A percentile compares a stretch with the other conserved stretches of the same genome.
Evolutionary conservation across 2,797 vertebrate species (phyloP).

Genomic region (Enteromius treurensis): DNA sequence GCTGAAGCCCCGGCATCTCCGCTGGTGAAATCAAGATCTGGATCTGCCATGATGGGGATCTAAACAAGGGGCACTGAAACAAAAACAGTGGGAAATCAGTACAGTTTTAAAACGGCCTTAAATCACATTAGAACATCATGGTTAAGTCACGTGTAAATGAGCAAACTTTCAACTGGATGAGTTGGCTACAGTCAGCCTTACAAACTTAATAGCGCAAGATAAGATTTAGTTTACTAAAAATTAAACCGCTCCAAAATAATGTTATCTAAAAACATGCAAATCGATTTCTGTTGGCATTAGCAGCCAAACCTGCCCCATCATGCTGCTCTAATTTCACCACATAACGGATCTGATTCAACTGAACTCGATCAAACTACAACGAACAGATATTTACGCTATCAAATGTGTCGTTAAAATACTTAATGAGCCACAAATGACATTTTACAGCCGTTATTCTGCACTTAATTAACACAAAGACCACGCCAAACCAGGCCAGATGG

Average conservation of each 20-base stretch:
- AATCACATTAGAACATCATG: neutral
- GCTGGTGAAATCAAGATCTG: slow-evolving; percentile 89
- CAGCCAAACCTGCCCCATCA: slow-evolving; percentile 56
- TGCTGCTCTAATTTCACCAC: slow-evolving; percentile 27
- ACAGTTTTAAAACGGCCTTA: neutral
- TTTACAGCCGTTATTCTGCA: neutral
- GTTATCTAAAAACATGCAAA: neutral
- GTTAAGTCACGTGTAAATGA: neutral
- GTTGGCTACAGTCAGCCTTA: neutral
- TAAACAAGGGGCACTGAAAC: slow-evolving; percentile 71
- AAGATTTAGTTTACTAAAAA: neutral
- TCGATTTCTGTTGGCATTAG: slow-evolving; percentile 3
- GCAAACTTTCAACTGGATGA: neutral
- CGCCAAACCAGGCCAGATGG: slow-evolving; percentile 17
- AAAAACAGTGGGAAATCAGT: neutral
- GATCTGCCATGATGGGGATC: slow-evolving; percentile 87
- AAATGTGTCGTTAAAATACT: neutral
- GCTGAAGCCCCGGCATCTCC: slow-evolving; percentile 90
- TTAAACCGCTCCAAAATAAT: too few species aligned
- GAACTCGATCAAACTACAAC: neutral
- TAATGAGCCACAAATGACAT: neutral
- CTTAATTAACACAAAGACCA: slow-evolving; percentile 31
- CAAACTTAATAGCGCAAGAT: neutral
- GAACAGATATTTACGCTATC: neutral
- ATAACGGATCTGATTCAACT: neutral